Evolutionary conservation across 1,140 invertebrate genomes (phyloP), one percentile per base, ranked within the genome.

Genomic region (Gryon sp.): DNA sequence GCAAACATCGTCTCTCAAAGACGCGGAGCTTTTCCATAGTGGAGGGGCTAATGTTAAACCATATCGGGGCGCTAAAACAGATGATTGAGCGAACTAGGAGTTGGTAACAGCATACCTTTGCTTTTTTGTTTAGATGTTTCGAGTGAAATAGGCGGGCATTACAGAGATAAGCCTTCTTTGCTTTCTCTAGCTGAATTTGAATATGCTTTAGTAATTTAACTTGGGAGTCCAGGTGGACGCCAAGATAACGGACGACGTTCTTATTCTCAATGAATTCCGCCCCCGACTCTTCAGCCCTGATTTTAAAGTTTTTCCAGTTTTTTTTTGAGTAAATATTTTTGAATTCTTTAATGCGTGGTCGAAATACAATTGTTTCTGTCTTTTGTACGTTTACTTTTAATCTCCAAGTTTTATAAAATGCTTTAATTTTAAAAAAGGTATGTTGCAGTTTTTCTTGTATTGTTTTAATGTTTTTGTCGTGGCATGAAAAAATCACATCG

Each of bases 291-390:
- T 6, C 32, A 11, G 32, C 24, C 7, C 36, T 41, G 11, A 68
- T 32, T 8, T 28, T 12, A 8, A 73, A 55, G 30, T 18, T 15
- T 26, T 4, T 2, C 12, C 38, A 14, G 28, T 63, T 50, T 16
- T 15, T 15, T 4, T 38, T 28, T 62, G 1, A 5, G 34, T 11
- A 4, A 34, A 24, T 24, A 24, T 52, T 28, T 18, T 18, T 9
- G 30, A n/a, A n/a, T n/a, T 52, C 14, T 6, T 43, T 28, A n/a
- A 45, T 24, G 22, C 3, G 22, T 14, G 55, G 50, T 65, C 60
- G 5, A 79, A 80, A 0, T 24, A 76, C 41, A 0, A 79, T 79
- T 1, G 66, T 74, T 57, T 82, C 76, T 26, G 52, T 78, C 70
- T 82, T 80, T 0, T 26, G 4, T 1, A 9, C 15, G 16, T 82